Evolutionary conservation across 1,140 invertebrate genomes (phyloP), one percentile per base, ranked within the genome.

Genomic region (Neoseiulus cucumeris): DNA sequence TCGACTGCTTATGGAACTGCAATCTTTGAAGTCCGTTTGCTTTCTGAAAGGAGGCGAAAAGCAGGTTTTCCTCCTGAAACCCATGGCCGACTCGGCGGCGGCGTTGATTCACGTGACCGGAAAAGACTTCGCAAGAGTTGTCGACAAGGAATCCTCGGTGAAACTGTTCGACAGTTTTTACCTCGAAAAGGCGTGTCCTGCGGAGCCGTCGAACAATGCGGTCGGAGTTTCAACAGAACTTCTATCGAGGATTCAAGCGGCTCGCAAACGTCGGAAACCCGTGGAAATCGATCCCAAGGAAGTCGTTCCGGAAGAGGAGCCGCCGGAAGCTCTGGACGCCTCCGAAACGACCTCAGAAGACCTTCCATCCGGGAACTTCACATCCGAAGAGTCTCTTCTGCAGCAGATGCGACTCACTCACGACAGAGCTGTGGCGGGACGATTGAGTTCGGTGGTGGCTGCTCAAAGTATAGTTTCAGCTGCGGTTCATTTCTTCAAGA

Each of bases 401-500:
- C 51, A 59, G 22, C 14, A 33, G 25, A 25, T 59, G 12, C 14
- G 51, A 20, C 51, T 29, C 51, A 59, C 51, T 12, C 33, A 59
- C 51, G 51, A 59, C 25, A n/a, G 33, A 25, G 51, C 51, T 2
- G 33, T 59, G 14, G 22, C 25, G 2, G 22, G 22, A 4, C 25
- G 33, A 12, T 20, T 59, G 33, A 59, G 33, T 9, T 2, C 51
- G 22, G 33, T 33, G 14, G 33, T 20, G 1, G 25, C 17, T 59
- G 51, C 51, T 14, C 51, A 59, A 20, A 59, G 51, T 25, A 59
- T 59, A 14, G 51, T 59, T 17, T 59, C 51, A 20, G 51, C 51
- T 17, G 22, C 25, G 6, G 33, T 59, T 14, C 51, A 59, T 9
- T 59, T 59, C 22, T 59, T 59, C 51, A 33, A 59, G 22, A 59